Percentiles rank a stretch among this genome's conserved stretches.
phyloP scores from a whole-genome alignment of 2,113 vertebrate genomes.

The Lates calcarifer region DNA sequence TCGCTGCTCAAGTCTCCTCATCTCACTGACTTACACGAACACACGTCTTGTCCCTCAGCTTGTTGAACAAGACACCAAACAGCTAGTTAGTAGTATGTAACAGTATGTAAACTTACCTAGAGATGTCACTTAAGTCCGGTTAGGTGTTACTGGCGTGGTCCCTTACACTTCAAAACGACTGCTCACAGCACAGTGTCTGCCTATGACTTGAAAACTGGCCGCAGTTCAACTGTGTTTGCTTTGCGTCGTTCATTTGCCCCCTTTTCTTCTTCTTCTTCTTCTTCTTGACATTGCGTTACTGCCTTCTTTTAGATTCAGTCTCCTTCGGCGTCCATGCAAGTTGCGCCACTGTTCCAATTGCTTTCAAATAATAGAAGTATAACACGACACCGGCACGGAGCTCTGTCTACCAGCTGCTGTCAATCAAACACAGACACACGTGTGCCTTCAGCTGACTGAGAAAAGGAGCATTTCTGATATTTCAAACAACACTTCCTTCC shows the following conservation, averaged over 20 bases:
- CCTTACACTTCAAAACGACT: background rate
- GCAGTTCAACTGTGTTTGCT: background rate
- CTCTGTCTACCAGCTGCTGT: background rate
- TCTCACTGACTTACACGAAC: background rate
- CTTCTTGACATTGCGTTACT: background rate
- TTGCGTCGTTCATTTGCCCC: background rate
- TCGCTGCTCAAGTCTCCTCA: background rate
- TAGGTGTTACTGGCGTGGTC: background rate
- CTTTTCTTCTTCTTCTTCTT: background rate
- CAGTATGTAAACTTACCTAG: background rate
- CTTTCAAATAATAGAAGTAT: background rate
- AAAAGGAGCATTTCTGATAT: background rate
- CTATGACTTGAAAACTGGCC: background rate
- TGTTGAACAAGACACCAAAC: background rate
- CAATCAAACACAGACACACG: background rate
- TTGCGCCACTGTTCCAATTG: too few relatives aligned
- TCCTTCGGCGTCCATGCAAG: background rate
- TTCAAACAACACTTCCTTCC: background rate
- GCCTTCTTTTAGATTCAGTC: background rate
- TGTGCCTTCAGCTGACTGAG: background rate
- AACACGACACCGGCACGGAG: background rate
- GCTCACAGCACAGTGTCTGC: background rate
- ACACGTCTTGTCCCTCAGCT: background rate
- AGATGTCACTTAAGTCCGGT: background rate
- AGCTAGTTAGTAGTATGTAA: too few relatives aligned